Evolutionary conservation across 2,888 invertebrate species (phyloP), one percentile per base, ranked within the genome.

Genomic region (Pomacea canaliculata): DNA sequence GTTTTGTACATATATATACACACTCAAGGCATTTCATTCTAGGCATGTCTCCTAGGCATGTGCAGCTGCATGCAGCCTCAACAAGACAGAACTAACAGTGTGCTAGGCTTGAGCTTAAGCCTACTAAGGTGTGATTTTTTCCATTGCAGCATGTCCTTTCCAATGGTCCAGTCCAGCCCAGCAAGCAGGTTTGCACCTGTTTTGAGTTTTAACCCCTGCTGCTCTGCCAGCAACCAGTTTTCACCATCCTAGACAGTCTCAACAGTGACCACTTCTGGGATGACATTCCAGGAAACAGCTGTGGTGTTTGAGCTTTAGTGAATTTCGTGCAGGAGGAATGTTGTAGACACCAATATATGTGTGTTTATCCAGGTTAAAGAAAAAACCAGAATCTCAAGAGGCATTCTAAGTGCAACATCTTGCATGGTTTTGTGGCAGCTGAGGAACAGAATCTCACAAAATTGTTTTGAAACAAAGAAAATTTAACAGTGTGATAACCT

Each of bases 171-270:
- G 48, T 74, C 16, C n/a, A 23, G 16, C 23, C 69, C 59, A 51
- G 18, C 68, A 37, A 67, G 10, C 68, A 74, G 23, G 23, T 67
- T 67, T 74, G 73, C 19, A 69, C 73, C 73, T 74, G 73, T 68
- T 74, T 74, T 74, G 73, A 74, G 60, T 68, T 74, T 62, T 74
- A 60, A 68, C 59, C 16, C 66, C n/a, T 23, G 16, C 70, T 19
- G 48, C 48, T 27, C 16, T 27, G 10, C 65, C n/a, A 63, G 23
- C 23, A 27, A 23, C 18, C 27, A 27, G 23, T 63, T 12, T 12
- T 63, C 23, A 27, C 10, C 65, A 12, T 63, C 19, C 8, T 63
- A 27, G 19, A 63, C 65, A 12, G 65, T 63, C 5, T 19, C 27
- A 27, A 12, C 65, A n/a, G 27, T 63, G 65, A n/a, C 48, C 46